Base-by-base conservation (phyloP, 2,113 vertebrate genomes). In the Empidonax alnorum region DNA sequence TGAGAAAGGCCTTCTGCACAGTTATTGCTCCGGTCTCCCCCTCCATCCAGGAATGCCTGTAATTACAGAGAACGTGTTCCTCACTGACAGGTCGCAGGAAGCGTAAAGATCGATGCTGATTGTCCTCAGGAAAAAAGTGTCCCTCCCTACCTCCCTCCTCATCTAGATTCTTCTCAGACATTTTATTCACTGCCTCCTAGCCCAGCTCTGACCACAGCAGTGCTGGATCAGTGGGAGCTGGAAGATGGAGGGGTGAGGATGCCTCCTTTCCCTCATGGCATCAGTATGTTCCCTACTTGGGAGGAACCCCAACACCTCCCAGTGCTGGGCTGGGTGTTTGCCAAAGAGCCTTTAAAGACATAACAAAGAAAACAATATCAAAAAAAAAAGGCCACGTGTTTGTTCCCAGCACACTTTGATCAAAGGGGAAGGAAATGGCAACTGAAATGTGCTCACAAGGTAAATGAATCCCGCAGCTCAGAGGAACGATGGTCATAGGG, bases 81-180 rank as follows among this genome's bases (percentile, higher is more conserved):
- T 85, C 65, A 25, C 6, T 94, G 93, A 92, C 95, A 93, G 91
- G 84, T 81, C 89, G 74, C 75, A 94, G 95, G 93, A 94, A 95
- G 68, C 4, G 0, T 63, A 6, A 89, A 94, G 85, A 93, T 92
- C 0, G 46, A 96, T 95, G 90, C 80, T 82, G 47, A 27, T 87
- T 87, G 31, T 67, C 75, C 78, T 56, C 35, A 59, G 69, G 42
- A 30, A 69, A 62, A 78, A 50, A 47, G 28, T 28, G 1, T 39
- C 44, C 47, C 63, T 56, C 56, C 52, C 19, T 90, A 27, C 35
- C 55, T 74, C 37, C 41, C 41, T 90, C 41, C 46, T 67, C n/a
- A 28, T 71, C 71, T 50, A 67, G 61, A 42, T 74, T 91, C 53
- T 90, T 88, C 55, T 59, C 20, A 27, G 49, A 28, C 19, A 16